These are phyloP conservation scores for Ormyrus pomaceus DNA, from an alignment of 2,888 invertebrate species.

Conservation along the genomic window DNA sequence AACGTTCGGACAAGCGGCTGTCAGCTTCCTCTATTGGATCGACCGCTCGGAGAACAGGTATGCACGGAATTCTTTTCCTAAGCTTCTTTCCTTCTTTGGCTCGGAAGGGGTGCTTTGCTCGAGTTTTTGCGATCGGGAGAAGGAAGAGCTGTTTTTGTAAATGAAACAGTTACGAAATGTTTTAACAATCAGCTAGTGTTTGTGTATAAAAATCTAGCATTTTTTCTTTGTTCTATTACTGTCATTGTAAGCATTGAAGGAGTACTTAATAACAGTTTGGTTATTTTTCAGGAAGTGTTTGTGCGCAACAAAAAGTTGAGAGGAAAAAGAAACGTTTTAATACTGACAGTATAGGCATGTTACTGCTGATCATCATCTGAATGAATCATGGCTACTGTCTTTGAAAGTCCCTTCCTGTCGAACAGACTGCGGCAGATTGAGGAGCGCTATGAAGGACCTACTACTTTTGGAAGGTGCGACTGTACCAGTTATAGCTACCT, in stretches of 20 bases:
- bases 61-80: background rate
- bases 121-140: background rate
- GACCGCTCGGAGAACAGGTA: constrained; percentile 3
- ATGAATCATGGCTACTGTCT: constrained; percentile 80
- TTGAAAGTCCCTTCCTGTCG: constrained; percentile 80
- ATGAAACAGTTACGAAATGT: background rate
- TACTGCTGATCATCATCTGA: constrained; percentile 22
- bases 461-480: constrained; percentile 81
- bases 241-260: background rate
- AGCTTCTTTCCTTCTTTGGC: background rate
- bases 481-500: constrained; percentile 83
- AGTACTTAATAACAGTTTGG: constrained; percentile 14
- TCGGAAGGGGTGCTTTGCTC: background rate
- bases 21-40: constrained; percentile 8
- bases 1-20: constrained; percentile 18
- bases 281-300: constrained; percentile 32
- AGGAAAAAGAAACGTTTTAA: background rate
- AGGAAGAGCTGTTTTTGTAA: background rate
- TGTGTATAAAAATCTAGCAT: background rate
- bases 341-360: constrained; percentile 20
- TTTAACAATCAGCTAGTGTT: background rate
- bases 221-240: background rate
- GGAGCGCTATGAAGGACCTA: constrained; percentile 79
- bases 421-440: constrained; percentile 80
- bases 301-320: constrained; percentile 2